These are phyloP conservation scores for Clarias macrocephalus DNA, from an alignment of 2,113 vertebrate species.

Conservation along the genomic window DNA sequence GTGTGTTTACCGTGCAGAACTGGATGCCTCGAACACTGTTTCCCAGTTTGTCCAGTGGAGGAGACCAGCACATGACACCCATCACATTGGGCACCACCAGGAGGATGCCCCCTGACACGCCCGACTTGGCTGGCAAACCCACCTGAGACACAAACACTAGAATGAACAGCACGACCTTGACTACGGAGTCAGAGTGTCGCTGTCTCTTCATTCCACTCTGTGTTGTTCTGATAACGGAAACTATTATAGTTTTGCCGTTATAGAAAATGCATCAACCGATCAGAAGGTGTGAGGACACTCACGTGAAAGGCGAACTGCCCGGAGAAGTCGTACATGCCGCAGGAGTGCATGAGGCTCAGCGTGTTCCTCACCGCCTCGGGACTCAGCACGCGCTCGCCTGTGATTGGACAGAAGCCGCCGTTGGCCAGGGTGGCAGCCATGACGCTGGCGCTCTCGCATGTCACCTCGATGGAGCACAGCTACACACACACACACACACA, in stretches of 20 bases:
- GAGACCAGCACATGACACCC: slow-evolving; percentile 99
- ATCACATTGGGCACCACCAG: slow-evolving; percentile 98
- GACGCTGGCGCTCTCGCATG: slow-evolving; percentile 94
- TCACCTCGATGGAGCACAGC: slow-evolving; percentile 98
- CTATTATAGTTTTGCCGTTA: not conserved
- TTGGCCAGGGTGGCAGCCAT: slow-evolving; percentile 98
- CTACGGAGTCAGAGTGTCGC: too few species aligned
- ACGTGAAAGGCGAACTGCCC: slow-evolving; percentile 99
- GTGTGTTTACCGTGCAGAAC: slow-evolving; percentile 86
- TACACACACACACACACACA: slow-evolving; percentile 58
- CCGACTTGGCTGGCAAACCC: slow-evolving; percentile 96
- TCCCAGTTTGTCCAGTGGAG: slow-evolving; percentile 94
- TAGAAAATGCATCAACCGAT: not conserved
- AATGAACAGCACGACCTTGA: not conserved
- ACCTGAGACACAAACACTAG: slow-evolving; percentile 72
- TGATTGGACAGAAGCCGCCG: slow-evolving; percentile 96
- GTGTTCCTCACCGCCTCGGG: slow-evolving; percentile 95
- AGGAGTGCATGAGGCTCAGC: slow-evolving; percentile 97
- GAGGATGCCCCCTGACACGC: slow-evolving; percentile 93
- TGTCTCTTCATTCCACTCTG: not conserved
- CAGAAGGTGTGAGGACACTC: slow-evolving; percentile 48
- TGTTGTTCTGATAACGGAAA: too few species aligned
- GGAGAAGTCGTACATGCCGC: slow-evolving; percentile 99
- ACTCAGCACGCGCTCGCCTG: slow-evolving; percentile 90
- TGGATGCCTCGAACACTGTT: slow-evolving; percentile 98